Percentiles rank a stretch among this genome's conserved stretches.
phyloP scores from a whole-genome alignment of 2,888 invertebrate species.

The Sturmia bella region DNA sequence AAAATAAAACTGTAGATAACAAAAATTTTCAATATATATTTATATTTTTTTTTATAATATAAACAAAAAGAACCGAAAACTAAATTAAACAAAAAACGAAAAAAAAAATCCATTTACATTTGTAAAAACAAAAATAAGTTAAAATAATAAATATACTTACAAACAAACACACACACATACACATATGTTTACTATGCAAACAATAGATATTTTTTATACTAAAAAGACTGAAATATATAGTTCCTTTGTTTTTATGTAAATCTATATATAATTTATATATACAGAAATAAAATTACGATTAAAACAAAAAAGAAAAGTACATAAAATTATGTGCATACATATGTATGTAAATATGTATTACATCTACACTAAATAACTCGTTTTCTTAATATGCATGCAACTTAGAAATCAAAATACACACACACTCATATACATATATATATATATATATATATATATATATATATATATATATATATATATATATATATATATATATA shows the following conservation, averaged over 20 bases:
- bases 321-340: constrained; percentile 30
- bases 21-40: constrained; percentile 32
- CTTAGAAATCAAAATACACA: constrained; percentile 21
- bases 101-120: constrained; percentile 58
- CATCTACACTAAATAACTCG: background rate
- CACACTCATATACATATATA: no score
- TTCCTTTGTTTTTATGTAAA: constrained; percentile 83
- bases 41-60: constrained; percentile 19
- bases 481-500: no score
- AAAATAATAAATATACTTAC: constrained; percentile 50
- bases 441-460: no score
- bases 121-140: constrained; percentile 41
- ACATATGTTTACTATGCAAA: constrained; percentile 70
- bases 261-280: constrained; percentile 70
- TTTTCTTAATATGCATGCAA: constrained; percentile 37
- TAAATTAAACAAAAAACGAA: constrained; percentile 39
- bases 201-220: constrained; percentile 79
- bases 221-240: constrained; percentile 83
- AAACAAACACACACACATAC: constrained; percentile 57
- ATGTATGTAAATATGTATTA: constrained; percentile 19
- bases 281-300: constrained; percentile 57
- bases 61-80: constrained; percentile 31
- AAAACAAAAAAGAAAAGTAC: constrained; percentile 65
- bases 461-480: no score
- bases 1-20: constrained; percentile 18